Evolutionary conservation across 2,888 invertebrate species (phyloP), one percentile per base, ranked within the genome.

Genomic region (Nomada lathburiana): DNA sequence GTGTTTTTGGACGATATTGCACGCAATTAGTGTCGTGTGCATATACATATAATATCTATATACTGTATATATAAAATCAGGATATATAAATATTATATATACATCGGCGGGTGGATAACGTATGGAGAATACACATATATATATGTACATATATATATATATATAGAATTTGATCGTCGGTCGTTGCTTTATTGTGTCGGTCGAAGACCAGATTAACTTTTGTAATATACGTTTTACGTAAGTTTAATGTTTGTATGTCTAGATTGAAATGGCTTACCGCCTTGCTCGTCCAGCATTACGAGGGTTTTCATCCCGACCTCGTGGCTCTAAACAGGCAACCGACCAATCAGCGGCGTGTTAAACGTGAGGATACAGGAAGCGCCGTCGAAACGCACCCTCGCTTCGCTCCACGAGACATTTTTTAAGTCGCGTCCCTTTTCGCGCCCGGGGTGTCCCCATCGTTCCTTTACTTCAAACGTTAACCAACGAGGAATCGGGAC

Each of bases 271-370:
- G 96, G 96, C 98, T 98, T 98, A 99, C 98, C 98, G 97, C 99
- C 99, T 97, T 99, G 99, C 96, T 99, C 99, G 97, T 99, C 99
- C 97, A 99, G 97, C 97, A 98, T 98, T 95, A 99, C 99, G 96
- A 99, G 97, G 96, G 98, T 98, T 96, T 98, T 98, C 97, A 99
- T 99, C 95, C 99, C 99, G 95, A 98, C 99, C 96, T 99, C 99
- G 97, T 99, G 98, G 96, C 98, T 98, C 99, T 99, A 97, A 96
- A 97, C 97, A 96, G 95, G 96, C 93, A 94, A 93, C 93, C 93
- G 92, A 92, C 91, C 92, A 92, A 92, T 93, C 91, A 93, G 91
- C 92, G 91, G 88, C 90, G 81, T 83, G 91, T 93, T 92, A 92
- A 92, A 88, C 91, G 88, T 89, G 84, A 89, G 75, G 55, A 76